A percentile compares a stretch with the other conserved stretches of the same genome.
These are phyloP conservation scores for Rhineura floridana DNA, from an alignment of 2,113 vertebrate species.

Conservation along the genomic window DNA sequence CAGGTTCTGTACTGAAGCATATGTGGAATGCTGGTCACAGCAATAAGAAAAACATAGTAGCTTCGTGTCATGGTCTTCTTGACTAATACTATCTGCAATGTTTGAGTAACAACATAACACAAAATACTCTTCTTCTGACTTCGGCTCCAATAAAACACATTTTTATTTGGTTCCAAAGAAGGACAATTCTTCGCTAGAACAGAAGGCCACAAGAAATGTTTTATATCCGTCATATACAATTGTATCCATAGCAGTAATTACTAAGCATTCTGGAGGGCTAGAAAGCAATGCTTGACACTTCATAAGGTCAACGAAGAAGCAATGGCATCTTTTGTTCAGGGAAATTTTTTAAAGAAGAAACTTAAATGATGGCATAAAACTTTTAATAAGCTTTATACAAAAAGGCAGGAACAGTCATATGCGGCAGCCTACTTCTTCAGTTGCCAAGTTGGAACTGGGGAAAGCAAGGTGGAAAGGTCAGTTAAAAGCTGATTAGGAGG, in stretches of 20 bases:
- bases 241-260: conserved; percentile 3
- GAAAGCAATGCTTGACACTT: conserved; percentile 1
- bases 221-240: not conserved
- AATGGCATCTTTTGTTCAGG: conserved; percentile 34
- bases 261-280: not conserved
- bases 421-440: too few relatives aligned
- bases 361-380: too few relatives aligned
- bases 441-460: too few relatives aligned
- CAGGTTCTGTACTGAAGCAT: conserved; percentile 8
- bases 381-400: too few relatives aligned
- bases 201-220: not conserved
- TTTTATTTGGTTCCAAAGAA: conserved; percentile 26
- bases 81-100: conserved; percentile 18
- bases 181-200: not conserved
- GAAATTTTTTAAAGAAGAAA: too few relatives aligned
- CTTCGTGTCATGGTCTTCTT: too few relatives aligned
- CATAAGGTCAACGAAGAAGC: not conserved
- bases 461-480: too few relatives aligned
- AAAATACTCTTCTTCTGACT: conserved; percentile 14
- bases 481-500: too few relatives aligned
- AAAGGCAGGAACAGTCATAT: too few relatives aligned
- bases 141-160: not conserved
- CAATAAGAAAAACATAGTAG: not conserved
- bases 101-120: not conserved
- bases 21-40: conserved; percentile 12